phyloP scores from a whole-genome alignment of 2,113 vertebrate species.

The Aegypius monachus region DNA sequence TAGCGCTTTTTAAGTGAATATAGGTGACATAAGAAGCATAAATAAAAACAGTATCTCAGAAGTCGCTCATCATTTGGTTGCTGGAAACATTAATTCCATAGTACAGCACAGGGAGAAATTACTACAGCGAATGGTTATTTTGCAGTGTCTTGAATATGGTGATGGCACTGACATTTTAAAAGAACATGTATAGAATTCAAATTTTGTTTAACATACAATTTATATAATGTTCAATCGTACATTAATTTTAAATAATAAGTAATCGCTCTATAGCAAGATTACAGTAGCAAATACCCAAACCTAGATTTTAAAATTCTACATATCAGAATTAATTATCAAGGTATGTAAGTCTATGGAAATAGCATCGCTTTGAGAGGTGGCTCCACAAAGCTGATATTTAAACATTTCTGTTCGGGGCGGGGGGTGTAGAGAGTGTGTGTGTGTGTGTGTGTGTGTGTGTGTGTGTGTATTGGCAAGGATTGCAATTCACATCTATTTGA shows the following conservation, averaged over 20 bases:
- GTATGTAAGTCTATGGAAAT: not conserved
- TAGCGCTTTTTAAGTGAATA: not conserved
- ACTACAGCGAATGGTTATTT: not conserved
- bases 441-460: not conserved
- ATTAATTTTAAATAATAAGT: not conserved
- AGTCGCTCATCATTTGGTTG: not conserved
- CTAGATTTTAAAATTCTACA: not conserved
- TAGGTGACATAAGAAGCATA: constrained; percentile 3
- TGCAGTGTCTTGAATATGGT: not conserved
- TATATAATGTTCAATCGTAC: not conserved
- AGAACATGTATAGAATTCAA: not conserved
- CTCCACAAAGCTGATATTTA: not conserved
- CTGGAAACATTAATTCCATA: not conserved
- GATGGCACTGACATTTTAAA: not conserved
- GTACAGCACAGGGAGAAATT: not conserved
- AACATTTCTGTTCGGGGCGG: not conserved
- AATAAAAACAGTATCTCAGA: not conserved
- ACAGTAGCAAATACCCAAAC: not conserved
- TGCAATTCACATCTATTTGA: not conserved
- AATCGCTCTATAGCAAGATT: not conserved
- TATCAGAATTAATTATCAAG: not conserved
- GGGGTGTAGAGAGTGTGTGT: too few relatives aligned
- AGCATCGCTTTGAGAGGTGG: not conserved
- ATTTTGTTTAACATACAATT: not conserved
- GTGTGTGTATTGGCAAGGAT: not conserved